Base-by-base conservation (phyloP, 1,140 invertebrate species). In the Eurosta solidaginis region DNA sequence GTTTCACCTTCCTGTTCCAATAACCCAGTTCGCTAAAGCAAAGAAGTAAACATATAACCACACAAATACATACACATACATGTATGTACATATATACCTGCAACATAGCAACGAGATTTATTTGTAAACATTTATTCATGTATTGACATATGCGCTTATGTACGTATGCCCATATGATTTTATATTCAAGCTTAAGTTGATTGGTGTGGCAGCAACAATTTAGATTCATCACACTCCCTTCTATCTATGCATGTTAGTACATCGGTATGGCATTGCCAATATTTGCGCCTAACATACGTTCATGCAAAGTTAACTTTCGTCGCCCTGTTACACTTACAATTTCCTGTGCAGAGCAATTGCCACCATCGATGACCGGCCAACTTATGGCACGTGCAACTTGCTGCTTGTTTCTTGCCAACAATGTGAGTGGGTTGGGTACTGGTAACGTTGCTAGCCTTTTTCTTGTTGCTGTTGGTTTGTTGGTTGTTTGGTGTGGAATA, bases 1-100 rank as follows among this genome's bases (percentile, higher is more conserved):
- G 59, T 7, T 27, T 68, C 59, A 68, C 59, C 59, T 68, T 68
- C 59, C 59, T 68, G 59, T 68, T 40, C 59, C 33, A 68, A 68
- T 68, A 68, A 68, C 59, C 59, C 33, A 68, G 59, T 40, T 68
- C 59, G 33, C n/a, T 9, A 20, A 20, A 36, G 33, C 29, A 36
- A 68, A 68, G 40, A n/a, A 22, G 40, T 33, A 68, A 68, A 40
- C 33, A 20, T n/a, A 68, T 2, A 3, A 29, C 36, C 29, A 40
- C 17, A 40, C 33, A 40, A 29, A 68, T 6, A 52, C 10, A 10
- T 22, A 52, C 22, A 27, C 49, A 25, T 52, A 22, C 25, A 17
- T 49, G n/a, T n/a, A 49, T 49, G 14, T 49, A 12, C n/a, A 17
- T 4, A 49, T 29, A 33, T 25, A 52, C 22, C 2, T 22, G 7